Conservation (phyloP, 2,113 vertebrate genomes). For the Nyctibius bracteatus region DNA sequence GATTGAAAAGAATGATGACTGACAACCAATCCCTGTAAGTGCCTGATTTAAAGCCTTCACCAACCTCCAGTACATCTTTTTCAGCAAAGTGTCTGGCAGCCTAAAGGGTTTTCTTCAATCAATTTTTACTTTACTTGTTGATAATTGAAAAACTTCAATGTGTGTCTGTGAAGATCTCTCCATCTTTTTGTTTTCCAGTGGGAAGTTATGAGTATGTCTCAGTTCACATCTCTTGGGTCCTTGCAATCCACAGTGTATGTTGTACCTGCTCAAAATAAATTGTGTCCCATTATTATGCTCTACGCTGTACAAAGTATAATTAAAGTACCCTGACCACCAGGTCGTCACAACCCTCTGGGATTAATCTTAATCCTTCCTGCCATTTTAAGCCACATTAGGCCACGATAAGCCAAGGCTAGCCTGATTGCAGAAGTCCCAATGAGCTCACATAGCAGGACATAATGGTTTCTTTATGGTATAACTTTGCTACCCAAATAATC, state of each 20-base stretch:
- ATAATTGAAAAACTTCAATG: background rate
- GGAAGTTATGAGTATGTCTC: background rate
- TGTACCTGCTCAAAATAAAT: background rate
- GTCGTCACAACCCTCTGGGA: background rate
- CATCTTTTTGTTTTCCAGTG: background rate
- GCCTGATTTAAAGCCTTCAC: background rate
- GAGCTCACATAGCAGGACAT: background rate
- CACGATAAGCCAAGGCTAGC: background rate
- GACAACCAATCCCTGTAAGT: background rate
- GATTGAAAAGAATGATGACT: background rate
- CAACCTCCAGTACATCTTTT: background rate
- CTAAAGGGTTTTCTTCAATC: background rate
- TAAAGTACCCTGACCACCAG: background rate
- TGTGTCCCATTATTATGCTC: background rate
- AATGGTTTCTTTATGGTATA: background rate
- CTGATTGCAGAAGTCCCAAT: background rate
- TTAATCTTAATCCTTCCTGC: background rate
- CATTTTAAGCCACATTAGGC: background rate
- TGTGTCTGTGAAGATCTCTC: background rate
- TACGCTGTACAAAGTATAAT: background rate
- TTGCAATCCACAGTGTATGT: background rate
- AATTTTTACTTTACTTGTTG: background rate
- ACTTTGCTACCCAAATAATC: background rate
- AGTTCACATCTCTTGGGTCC: background rate
- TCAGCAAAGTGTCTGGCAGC: background rate